Evolutionary conservation across 2,888 invertebrate species (phyloP).

Genomic region (Polyommatus icarus): DNA sequence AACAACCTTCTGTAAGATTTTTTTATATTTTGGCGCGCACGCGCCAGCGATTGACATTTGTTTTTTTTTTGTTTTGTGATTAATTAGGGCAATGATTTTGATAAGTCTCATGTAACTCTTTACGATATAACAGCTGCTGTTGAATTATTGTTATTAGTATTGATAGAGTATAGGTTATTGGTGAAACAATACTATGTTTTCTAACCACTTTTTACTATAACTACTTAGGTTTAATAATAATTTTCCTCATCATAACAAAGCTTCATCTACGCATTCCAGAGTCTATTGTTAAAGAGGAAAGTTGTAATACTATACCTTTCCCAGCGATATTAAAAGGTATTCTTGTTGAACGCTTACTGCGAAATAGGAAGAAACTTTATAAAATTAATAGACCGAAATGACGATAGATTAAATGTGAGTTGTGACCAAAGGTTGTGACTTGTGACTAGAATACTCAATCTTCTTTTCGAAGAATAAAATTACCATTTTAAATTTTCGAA

Average conservation of each 20-base stretch:
- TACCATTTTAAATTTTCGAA: too few species aligned
- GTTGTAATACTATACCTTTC: conserved; percentile 7
- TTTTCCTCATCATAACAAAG: not conserved
- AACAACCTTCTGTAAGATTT: conserved; percentile 41
- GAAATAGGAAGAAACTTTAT: not conserved
- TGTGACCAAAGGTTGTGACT: too few species aligned
- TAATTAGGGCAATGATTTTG: too few species aligned
- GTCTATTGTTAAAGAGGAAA: conserved; percentile 4
- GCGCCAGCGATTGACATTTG: not conserved
- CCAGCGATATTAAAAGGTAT: not conserved
- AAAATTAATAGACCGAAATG: too few species aligned
- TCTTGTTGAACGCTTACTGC: not conserved
- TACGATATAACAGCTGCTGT: not conserved
- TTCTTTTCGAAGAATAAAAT: too few species aligned
- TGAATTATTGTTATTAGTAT: not conserved
- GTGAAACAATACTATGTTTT: not conserved
- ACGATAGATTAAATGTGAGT: too few species aligned
- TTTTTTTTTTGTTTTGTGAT: too few species aligned
- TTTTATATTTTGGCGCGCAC: conserved; percentile 23
- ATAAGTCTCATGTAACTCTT: too few species aligned
- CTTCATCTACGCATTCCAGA: conserved; percentile 11
- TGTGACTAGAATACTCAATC: too few species aligned
- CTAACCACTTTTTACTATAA: not conserved
- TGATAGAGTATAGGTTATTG: not conserved
- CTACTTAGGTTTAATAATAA: not conserved